Percentiles rank a stretch among this genome's conserved stretches.
Evolutionary conservation across 2,113 vertebrate species (phyloP).

Genomic region (Herpetotheres cachinnans): DNA sequence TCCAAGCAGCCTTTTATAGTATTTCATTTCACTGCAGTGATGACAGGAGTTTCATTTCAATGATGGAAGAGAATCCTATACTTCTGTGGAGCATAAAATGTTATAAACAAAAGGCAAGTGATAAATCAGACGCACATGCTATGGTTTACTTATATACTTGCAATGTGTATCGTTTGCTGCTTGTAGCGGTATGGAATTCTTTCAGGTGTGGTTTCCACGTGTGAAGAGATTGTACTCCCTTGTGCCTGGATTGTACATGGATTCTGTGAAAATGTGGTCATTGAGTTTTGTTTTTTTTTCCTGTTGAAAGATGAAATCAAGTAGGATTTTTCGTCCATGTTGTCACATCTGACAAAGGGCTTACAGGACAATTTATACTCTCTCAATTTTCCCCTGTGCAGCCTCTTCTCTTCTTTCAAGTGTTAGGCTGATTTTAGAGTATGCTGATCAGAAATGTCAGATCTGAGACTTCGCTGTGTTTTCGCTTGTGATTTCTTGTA

Average conservation of each 20-base stretch:
- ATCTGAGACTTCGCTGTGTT: background rate
- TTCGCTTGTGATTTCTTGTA: background rate
- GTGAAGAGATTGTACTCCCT: background rate
- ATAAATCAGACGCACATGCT: background rate
- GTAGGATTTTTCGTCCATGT: background rate
- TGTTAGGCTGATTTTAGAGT: background rate
- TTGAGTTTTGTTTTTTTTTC: background rate
- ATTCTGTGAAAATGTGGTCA: background rate
- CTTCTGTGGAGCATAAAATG: background rate
- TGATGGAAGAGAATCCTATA: slow-evolving; percentile 6
- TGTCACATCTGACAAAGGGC: background rate
- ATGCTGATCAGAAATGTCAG: background rate
- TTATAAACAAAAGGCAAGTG: slow-evolving; percentile 22
- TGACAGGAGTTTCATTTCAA: slow-evolving; percentile 27
- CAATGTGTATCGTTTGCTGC: background rate
- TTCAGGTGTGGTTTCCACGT: background rate
- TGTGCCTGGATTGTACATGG: background rate
- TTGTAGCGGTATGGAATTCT: background rate
- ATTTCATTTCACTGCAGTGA: slow-evolving; percentile 19
- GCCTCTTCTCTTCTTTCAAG: background rate
- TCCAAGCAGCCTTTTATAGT: slow-evolving; percentile 1
- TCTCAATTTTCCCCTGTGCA: background rate
- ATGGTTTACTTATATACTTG: background rate
- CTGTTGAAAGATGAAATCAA: background rate
- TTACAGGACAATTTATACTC: background rate